Evolutionary conservation across 2,888 invertebrate genomes (phyloP), one percentile per base, ranked within the genome.

Genomic region (Scelioninae gen. 1): DNA sequence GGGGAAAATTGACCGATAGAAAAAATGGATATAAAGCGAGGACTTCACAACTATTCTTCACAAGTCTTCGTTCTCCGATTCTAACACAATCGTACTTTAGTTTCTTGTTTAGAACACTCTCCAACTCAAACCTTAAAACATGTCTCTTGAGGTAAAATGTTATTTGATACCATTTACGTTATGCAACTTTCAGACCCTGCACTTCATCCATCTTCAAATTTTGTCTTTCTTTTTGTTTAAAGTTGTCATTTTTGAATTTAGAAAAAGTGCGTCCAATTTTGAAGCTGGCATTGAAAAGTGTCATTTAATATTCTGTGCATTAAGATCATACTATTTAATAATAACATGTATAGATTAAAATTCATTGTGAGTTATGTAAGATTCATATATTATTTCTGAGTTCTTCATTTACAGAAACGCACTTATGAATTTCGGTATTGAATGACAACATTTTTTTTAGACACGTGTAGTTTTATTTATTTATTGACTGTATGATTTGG

Each of bases 371-470:
- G 51, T 72, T 72, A 72, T 72, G 43, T 62, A 72, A 72, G 40
- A 15, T 53, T 62, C 71, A 72, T 72, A 72, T 72, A 53, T 62
- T 72, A 45, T 72, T 72, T 72, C 62, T n/a, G 40, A 15, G 43
- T 72, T 72, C 72, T 72, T 40, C 43, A 5, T 23, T 72, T 72
- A 72, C 72, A 53, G 62, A 72, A 62, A 62, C 49, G 58, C 38
- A 71, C 31, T 60, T 62, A 29, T 0, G 40, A 43, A 55, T 60
- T 74, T 74, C 23, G 45, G 45, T 74, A 74, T 74, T 55, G 34
- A 74, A 74, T 74, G 23, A 43, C 72, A 38, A 16, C 7, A 45
- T 74, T 72, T 72, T 51, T 10, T 9, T 62, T 31, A 10, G n/a
- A 43, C 11, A n/a, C 43, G 43, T 43, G 43, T 11, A 43, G n/a